phyloP scores from a whole-genome alignment of 2,113 vertebrate species.

The Clinocottus analis region DNA sequence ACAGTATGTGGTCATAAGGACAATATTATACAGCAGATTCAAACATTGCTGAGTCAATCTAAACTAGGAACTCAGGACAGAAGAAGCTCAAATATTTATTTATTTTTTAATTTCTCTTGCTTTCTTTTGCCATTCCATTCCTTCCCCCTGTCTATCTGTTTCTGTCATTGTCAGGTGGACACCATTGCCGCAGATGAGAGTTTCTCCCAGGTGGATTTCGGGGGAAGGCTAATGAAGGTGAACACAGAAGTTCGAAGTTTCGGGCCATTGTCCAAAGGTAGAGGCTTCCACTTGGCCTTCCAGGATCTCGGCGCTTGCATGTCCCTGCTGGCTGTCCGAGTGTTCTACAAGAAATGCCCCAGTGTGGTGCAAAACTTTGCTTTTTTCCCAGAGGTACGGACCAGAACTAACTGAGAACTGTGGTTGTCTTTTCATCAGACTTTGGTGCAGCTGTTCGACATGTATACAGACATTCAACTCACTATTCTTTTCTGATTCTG shows the following conservation, averaged over 20 bases:
- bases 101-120: not conserved
- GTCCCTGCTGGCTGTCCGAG: slow-evolving; percentile 95
- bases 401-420: not conserved
- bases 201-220: slow-evolving; percentile 94
- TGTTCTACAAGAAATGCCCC: slow-evolving; percentile 98
- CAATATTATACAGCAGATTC: not conserved
- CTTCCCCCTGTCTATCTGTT: slow-evolving; percentile 74
- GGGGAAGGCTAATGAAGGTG: slow-evolving; percentile 97
- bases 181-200: slow-evolving; percentile 89
- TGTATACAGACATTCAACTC: not conserved
- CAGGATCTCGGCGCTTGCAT: slow-evolving; percentile 98
- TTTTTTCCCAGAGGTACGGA: slow-evolving; percentile 89
- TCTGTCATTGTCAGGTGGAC: slow-evolving; percentile 80
- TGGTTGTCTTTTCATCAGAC: not conserved
- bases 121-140: not conserved
- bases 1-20: not conserved
- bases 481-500: not conserved
- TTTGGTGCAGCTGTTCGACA: not conserved
- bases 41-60: not conserved
- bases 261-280: slow-evolving; percentile 90
- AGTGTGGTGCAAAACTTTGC: slow-evolving; percentile 96
- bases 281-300: slow-evolving; percentile 97
- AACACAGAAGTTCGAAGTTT: slow-evolving; percentile 98
- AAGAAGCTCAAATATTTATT: not conserved
- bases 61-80: not conserved